Conservation (phyloP, 2,797 vertebrate genomes). For the Kryptolebias ocellatus region DNA sequence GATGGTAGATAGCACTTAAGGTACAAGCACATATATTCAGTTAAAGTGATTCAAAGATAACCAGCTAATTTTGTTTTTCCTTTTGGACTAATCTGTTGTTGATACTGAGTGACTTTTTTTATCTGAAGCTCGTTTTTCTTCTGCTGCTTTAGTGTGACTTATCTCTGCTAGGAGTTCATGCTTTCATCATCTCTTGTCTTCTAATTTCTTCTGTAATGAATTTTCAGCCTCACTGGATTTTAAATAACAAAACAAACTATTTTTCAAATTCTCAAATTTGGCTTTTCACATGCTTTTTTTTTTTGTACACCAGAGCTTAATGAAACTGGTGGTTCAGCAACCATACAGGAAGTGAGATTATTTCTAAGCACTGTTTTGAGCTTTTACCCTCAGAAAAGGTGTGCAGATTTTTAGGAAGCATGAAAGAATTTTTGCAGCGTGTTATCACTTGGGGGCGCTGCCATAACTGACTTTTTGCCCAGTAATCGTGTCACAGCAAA, state of each 20-base stretch:
- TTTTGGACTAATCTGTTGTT: background rate
- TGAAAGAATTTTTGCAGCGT: background rate
- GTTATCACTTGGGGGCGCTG: background rate
- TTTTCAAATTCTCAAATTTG: background rate
- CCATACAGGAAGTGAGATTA: slow-evolving; percentile 9
- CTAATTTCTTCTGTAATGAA: background rate
- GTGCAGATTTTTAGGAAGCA: background rate
- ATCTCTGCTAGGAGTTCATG: background rate
- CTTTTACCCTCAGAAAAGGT: background rate
- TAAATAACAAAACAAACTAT: background rate
- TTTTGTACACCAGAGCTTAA: slow-evolving; percentile 2
- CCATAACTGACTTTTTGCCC: background rate
- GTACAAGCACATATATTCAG: background rate
- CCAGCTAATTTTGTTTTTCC: background rate
- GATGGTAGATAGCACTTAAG: slow-evolving; percentile 17
- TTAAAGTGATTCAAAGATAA: background rate
- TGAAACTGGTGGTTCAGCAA: background rate
- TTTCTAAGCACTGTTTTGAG: background rate
- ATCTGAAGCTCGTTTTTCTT: background rate
- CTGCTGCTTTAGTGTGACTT: slow-evolving; percentile 17
- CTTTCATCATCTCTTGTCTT: background rate
- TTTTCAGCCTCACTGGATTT: slow-evolving; percentile 6
- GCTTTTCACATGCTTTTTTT: background rate
- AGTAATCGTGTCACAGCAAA: background rate
- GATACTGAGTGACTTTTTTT: too few relatives aligned